Evolutionary conservation across 2,888 invertebrate species (phyloP), one percentile per base, ranked within the genome.

Genomic region (Argyra leucocephala): DNA sequence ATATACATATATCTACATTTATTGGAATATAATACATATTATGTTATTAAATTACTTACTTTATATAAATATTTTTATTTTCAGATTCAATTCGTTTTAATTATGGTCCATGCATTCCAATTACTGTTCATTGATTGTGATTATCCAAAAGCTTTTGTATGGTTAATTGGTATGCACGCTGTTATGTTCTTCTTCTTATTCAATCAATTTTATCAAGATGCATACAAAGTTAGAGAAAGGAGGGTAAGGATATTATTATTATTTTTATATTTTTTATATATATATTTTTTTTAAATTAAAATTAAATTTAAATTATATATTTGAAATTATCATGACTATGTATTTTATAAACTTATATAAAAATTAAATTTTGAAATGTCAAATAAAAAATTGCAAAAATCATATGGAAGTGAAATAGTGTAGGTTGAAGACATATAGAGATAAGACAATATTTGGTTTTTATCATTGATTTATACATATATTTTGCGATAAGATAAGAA

Each of bases 121-220:
- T 84, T 96, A 70, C 82, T 96, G 71, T 91, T 93, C 83, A 88
- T 89, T 73, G 90, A 93, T 66, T 96, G 96, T 84, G 88, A 93
- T 79, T 96, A 95, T 81, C 96, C 96, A 64, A 85, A 88, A 73
- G 91, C 90, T n/a, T 93, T 93, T 80, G 92, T 92, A 70, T 93
- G 91, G 91, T 96, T 92, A 92, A 96, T 96, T 77, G 94, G 94
- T 66, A 87, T 91, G 83, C 96, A 96, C 81, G 96, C 95, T 1
- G 88, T 95, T 70, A 90, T 96, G 87, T 96, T 96, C 87, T 91
- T 93, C 84, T 89, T 93, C 85, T 85, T 96, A 68, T 96, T 96
- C 84, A 90, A 89, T 76, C 90, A 96, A 79, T 96, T 96, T 83
- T 96, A 96, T 85, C 88, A 89, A 76, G 86, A 90, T 78, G 86